Evolutionary conservation across 2,113 vertebrate species (phyloP), one percentile per base, ranked within the genome.

Genomic region (Gopherus flavomarginatus): DNA sequence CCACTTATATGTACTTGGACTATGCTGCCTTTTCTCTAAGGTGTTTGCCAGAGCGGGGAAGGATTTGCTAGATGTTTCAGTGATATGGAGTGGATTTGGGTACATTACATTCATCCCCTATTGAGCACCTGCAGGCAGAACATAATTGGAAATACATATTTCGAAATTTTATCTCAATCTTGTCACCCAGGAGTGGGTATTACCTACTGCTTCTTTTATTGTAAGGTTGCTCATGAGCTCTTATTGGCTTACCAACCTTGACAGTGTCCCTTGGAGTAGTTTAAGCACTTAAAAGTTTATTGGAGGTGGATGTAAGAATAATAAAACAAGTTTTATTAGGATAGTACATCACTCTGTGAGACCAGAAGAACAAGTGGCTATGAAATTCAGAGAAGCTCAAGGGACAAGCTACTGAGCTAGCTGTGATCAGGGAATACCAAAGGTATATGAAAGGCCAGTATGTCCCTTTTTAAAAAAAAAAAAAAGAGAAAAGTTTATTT

Each of bases 41-140:
- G 47, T 88, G 38, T 90, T 95, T 92, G n/a, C 47, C 59, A 17
- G 49, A 85, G 22, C 7, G 84, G 49, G 53, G 62, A 24, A 91
- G 85, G 38, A 90, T 95, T 90, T 96, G 12, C 90, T 82, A 83
- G 69, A 82, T 65, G 42, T 93, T 87, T 77, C 88, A 59, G 65
- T 59, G 80, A 88, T 93, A 82, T 2, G 29, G 52, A 94, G 72
- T 84, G 52, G 72, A 87, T 94, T 94, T 92, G 89, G 21, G 78
- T 53, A 93, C 35, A 52, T 81, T 89, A 90, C 65, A 59, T 88
- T 88, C 85, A 84, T 56, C 53, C 42, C 59, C 31, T 2, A 0
- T 72, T 86, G 56, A 93, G 42, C 2, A 85, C 49, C 86, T 83
- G 57, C 62, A 91, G 95, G 85, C 52, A 95, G 78, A 47, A 56